phyloP scores from a whole-genome alignment of 2,888 invertebrate species.

The Xestia sexstrigata region DNA sequence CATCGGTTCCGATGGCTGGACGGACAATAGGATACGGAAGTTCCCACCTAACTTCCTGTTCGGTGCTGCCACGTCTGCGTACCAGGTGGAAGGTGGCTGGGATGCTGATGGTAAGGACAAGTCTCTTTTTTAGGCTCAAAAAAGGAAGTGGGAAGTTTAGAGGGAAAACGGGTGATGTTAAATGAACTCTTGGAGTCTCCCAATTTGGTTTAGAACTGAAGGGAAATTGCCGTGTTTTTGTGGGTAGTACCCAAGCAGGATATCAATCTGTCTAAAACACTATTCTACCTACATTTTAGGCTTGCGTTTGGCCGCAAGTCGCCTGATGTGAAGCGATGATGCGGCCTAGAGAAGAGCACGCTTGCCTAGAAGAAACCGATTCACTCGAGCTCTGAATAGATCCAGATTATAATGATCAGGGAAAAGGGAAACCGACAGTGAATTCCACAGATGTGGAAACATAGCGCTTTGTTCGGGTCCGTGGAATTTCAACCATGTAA shows the following conservation, averaged over 20 bases:
- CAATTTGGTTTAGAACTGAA: neutral
- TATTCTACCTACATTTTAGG: neutral
- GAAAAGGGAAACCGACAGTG: too few relatives aligned
- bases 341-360: too few relatives aligned
- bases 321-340: too few relatives aligned
- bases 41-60: slow-evolving; percentile 81
- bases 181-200: neutral
- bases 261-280: neutral
- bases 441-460: too few relatives aligned
- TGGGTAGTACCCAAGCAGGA: neutral
- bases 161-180: neutral
- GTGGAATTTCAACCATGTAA: too few relatives aligned
- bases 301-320: too few relatives aligned
- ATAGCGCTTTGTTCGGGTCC: too few relatives aligned
- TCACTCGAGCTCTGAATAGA: neutral
- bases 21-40: slow-evolving; percentile 74
- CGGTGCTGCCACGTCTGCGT: slow-evolving; percentile 86
- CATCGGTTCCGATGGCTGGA: slow-evolving; percentile 69
- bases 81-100: slow-evolving; percentile 92
- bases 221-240: too few relatives aligned
- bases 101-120: slow-evolving; percentile 86
- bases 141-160: neutral
- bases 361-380: neutral
- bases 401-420: neutral
- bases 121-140: neutral